Evolutionary conservation across 2,888 invertebrate genomes (phyloP).

Genomic region (Sarcophaga caerulescens): DNA sequence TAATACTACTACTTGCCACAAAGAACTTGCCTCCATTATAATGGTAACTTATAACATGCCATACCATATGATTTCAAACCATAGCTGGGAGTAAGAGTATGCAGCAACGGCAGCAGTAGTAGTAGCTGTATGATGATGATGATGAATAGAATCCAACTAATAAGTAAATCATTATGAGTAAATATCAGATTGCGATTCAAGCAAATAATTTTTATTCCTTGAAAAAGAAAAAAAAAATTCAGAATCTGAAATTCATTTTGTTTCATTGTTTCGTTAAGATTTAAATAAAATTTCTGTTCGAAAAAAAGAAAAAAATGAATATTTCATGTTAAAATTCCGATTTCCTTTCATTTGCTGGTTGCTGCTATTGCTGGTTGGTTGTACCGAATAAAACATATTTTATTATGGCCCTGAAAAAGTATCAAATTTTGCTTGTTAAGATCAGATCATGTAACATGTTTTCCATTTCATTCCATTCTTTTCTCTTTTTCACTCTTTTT

Average conservation of each 20-base stretch:
- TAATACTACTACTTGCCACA: too few species aligned
- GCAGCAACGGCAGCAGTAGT: not conserved
- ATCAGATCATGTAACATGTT: constrained; percentile 67
- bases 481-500: too few species aligned
- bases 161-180: constrained; percentile 57
- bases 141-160: constrained; percentile 60
- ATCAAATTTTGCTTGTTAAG: constrained; percentile 63
- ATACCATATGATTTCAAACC: not conserved
- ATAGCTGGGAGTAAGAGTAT: constrained; percentile 14
- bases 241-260: not conserved
- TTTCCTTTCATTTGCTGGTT: constrained; percentile 43
- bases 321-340: constrained; percentile 62
- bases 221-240: constrained; percentile 28
- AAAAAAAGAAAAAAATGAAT: not conserved
- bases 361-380: not conserved
- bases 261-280: constrained; percentile 28
- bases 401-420: constrained; percentile 63
- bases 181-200: constrained; percentile 66
- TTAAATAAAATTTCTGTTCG: constrained; percentile 41
- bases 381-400: not conserved
- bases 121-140: not conserved
- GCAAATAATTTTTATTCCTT: constrained; percentile 30
- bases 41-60: too few species aligned
- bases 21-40: too few species aligned
- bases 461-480: not conserved